Percentiles rank a stretch among this genome's conserved stretches.
phyloP scores from a whole-genome alignment of 2,113 vertebrate species.

The Sapajus apella region DNA sequence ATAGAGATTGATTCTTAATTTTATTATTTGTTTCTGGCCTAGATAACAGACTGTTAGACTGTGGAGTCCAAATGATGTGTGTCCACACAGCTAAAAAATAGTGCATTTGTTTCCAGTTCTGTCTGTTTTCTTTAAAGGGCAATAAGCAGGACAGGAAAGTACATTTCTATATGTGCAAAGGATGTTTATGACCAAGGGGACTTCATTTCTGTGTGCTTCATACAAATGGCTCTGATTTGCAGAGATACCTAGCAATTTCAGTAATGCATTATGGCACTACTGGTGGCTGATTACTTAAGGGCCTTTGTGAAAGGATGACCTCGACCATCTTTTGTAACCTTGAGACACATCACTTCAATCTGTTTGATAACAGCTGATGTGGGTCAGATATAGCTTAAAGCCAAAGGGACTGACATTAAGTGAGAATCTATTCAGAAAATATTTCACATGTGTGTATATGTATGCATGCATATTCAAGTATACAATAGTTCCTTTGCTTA shows the following conservation, averaged over 20 bases:
- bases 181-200: conserved; percentile 57
- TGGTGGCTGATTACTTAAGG: conserved; percentile 79
- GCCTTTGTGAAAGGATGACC: conserved; percentile 81
- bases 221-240: conserved; percentile 62
- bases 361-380: conserved; percentile 75
- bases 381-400: conserved; percentile 75
- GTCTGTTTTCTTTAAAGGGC: neutral
- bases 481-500: neutral
- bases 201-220: conserved; percentile 42
- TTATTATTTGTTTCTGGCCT: neutral
- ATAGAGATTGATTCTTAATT: neutral
- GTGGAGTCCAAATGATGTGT: neutral
- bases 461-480: neutral
- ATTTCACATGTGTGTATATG: neutral
- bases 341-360: conserved; percentile 73
- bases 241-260: conserved; percentile 36
- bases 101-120: neutral
- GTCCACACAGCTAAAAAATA: neutral
- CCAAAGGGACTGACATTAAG: conserved; percentile 33
- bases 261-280: conserved; percentile 84
- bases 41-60: neutral
- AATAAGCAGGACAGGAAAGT: conserved; percentile 64
- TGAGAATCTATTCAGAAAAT: conserved; percentile 41
- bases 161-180: conserved; percentile 64
- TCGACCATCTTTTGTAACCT: conserved; percentile 79